Conservation (phyloP, 2,888 invertebrate species). For the Acrobasis consociella region DNA sequence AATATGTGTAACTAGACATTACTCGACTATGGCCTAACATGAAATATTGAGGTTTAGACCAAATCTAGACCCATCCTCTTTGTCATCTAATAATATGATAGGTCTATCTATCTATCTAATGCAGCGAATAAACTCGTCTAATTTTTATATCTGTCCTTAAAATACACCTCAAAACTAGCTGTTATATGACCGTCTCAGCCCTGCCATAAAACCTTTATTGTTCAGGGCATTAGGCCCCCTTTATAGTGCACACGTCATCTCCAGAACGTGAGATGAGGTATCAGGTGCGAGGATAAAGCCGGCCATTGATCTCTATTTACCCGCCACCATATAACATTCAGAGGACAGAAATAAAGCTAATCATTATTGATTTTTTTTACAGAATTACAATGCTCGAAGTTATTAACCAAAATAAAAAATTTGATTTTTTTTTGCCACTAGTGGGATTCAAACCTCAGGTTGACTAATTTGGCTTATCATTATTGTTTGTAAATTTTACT, state of each 20-base stretch:
- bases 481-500: no score
- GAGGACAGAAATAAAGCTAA: not conserved
- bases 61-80: no score
- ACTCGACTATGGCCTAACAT: no score
- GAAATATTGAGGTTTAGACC: no score
- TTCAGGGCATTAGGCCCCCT: slow-evolving; percentile 7
- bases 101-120: no score
- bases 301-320: slow-evolving; percentile 73
- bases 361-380: not conserved
- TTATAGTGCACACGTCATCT: slow-evolving; percentile 13
- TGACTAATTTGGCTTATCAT: no score
- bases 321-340: slow-evolving; percentile 32
- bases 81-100: no score
- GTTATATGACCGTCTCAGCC: not conserved
- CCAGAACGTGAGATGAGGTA: slow-evolving; percentile 26
- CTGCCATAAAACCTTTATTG: slow-evolving; percentile 1
- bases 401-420: no score
- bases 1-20: no score
- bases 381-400: no score
- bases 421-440: no score
- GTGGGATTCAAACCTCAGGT: no score
- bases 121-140: not conserved
- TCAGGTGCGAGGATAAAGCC: slow-evolving; percentile 61
- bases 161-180: not conserved
- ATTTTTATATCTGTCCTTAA: not conserved